Conservation (phyloP, 1,140 invertebrate species). For the Neodiprion fabricii region DNA sequence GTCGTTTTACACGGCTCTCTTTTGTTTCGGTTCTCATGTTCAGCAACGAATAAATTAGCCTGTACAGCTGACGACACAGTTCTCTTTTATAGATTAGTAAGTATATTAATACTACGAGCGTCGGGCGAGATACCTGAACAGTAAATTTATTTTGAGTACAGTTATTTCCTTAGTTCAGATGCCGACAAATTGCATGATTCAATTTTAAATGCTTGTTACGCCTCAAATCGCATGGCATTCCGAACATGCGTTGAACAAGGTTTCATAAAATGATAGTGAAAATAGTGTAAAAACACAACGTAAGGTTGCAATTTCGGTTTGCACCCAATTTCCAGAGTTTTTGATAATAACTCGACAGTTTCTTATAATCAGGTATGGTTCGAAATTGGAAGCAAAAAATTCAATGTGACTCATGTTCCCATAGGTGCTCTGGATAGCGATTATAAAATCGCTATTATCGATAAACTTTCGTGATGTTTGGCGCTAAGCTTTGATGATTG, state of each 20-base stretch:
- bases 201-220: neutral
- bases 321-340: too few species aligned
- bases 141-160: neutral
- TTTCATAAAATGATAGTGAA: neutral
- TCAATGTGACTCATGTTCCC: too few species aligned
- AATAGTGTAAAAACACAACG: neutral
- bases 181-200: neutral
- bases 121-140: neutral
- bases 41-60: neutral
- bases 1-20: too few species aligned
- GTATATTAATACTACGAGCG: neutral
- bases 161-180: neutral
- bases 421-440: too few species aligned
- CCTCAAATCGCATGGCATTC: neutral
- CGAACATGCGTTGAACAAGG: neutral
- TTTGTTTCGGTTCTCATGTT: neutral
- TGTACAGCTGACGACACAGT: neutral
- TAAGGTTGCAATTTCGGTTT: too few species aligned
- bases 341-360: too few species aligned
- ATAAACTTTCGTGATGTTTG: too few species aligned
- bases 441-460: too few species aligned
- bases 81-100: neutral
- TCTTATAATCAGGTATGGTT: too few species aligned
- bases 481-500: too few species aligned
- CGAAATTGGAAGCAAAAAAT: too few species aligned